Conservation (phyloP, 2,113 vertebrate genomes). For the Tragulus kanchil region DNA sequence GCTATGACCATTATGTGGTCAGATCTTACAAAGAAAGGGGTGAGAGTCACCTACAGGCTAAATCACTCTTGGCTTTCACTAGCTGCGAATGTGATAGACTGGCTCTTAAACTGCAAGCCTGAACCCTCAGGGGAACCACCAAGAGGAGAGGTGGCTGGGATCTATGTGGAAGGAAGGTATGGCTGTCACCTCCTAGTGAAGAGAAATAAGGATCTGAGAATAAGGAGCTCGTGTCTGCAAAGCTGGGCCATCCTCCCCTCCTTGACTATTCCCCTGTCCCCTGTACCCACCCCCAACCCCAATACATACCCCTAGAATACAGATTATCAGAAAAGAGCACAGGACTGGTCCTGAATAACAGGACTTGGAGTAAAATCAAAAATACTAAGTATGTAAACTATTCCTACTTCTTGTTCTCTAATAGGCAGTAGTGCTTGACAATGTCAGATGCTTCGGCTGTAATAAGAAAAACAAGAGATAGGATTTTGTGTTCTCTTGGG, state of each 20-base stretch:
- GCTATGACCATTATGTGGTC: background rate
- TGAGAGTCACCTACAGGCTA: background rate
- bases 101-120: background rate
- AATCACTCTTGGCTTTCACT: constrained; percentile 6
- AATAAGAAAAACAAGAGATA: background rate
- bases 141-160: background rate
- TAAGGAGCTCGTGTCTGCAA: background rate
- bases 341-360: background rate
- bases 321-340: background rate
- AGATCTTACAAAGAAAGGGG: background rate
- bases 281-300: no score
- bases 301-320: background rate
- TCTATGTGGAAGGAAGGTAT: background rate
- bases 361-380: background rate
- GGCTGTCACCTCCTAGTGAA: background rate
- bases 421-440: background rate
- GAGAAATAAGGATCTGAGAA: background rate
- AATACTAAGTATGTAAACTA: background rate
- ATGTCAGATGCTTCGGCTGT: background rate
- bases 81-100: background rate
- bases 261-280: background rate
- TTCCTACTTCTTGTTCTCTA: background rate
- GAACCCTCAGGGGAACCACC: background rate
- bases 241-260: background rate
- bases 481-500: background rate